Evolutionary conservation across 1,140 invertebrate species (phyloP), one percentile per base, ranked within the genome.

Genomic region (Eupeodes corollae): DNA sequence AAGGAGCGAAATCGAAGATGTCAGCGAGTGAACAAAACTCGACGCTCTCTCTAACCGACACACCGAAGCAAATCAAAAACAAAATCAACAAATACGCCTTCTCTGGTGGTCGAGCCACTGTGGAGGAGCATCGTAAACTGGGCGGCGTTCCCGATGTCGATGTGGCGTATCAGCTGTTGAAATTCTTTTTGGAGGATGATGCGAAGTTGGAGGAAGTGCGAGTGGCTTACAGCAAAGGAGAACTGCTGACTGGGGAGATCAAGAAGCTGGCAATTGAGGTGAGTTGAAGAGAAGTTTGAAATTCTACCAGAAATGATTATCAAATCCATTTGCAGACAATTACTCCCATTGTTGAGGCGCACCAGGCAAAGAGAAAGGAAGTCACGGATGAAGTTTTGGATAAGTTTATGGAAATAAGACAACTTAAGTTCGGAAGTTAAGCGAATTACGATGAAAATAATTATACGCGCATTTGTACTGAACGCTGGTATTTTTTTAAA

Each of bases 71-170:
- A 71, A 91, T 99, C 44, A 98, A 98, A 70, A 95, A 88, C 66
- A 99, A 91, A 84, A 84, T 94, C 33, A 99, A 99, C 64, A 98
- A 98, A 74, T 90, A 98, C 71, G 97, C 96, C 19, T 99, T 98
- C 73, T 98, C 93, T 44, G 97, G 97, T 26, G 97, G 97, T 21
- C 86, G 85, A 59, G 77, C 82, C 12, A 96, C 92, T 1, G 72
- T 96, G 1, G 95, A 99, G 70, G 88, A 98, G 65, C 97, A 99
- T 64, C 71, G 86, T 53, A 72, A 82, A 64, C 70, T 84, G 39
- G 95, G 97, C 32, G 97, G 96, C 5, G 88, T 98, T 69, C 96
- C 94, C 66, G 87, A 91, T 54, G 79, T 99, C 5, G 97, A 99
- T 73, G 86, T 94, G 44, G 87, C 93, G 0, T 99, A 82, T 73